Evolutionary conservation across 2,888 invertebrate genomes (phyloP).

Genomic region (Parelbella ahira): DNA sequence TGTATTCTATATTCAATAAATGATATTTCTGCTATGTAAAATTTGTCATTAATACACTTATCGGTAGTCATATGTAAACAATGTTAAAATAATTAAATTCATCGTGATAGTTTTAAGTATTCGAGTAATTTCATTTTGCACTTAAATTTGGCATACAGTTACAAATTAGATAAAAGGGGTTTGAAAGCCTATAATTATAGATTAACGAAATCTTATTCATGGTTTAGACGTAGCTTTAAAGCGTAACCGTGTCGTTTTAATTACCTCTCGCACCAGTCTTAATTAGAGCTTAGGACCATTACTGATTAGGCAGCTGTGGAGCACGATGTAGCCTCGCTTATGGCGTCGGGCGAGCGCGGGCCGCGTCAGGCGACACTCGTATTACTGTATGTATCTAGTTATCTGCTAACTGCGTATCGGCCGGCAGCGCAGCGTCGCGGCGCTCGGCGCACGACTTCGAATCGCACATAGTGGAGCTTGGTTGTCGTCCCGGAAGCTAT

Average conservation of each 20-base stretch:
- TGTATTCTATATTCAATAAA: slow-evolving; percentile 79
- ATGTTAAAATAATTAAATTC: slow-evolving; percentile 73
- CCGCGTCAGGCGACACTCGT: slow-evolving; percentile 38
- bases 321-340: slow-evolving; percentile 37
- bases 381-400: slow-evolving; percentile 42
- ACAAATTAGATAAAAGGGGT: slow-evolving; percentile 65
- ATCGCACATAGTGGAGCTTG: slow-evolving; percentile 78
- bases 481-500: slow-evolving; percentile 75
- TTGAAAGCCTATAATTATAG: slow-evolving; percentile 58
- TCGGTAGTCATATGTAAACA: slow-evolving; percentile 72
- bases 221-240: slow-evolving; percentile 69
- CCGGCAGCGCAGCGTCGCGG: no score
- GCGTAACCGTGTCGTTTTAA: slow-evolving; percentile 55
- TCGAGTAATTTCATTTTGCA: slow-evolving; percentile 76
- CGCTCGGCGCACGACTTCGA: slow-evolving; percentile 72
- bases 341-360: no score
- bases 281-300: slow-evolving; percentile 34
- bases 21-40: slow-evolving; percentile 77
- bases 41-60: slow-evolving; percentile 76
- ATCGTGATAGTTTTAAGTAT: slow-evolving; percentile 79
- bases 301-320: slow-evolving; percentile 41
- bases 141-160: slow-evolving; percentile 71
- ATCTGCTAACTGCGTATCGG: slow-evolving; percentile 71
- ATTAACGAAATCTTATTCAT: slow-evolving; percentile 67
- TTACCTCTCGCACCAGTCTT: slow-evolving; percentile 50